These are phyloP conservation scores for Chiroxiphia lanceolata DNA, from an alignment of 2,797 vertebrate species.

Conservation along the genomic window DNA sequence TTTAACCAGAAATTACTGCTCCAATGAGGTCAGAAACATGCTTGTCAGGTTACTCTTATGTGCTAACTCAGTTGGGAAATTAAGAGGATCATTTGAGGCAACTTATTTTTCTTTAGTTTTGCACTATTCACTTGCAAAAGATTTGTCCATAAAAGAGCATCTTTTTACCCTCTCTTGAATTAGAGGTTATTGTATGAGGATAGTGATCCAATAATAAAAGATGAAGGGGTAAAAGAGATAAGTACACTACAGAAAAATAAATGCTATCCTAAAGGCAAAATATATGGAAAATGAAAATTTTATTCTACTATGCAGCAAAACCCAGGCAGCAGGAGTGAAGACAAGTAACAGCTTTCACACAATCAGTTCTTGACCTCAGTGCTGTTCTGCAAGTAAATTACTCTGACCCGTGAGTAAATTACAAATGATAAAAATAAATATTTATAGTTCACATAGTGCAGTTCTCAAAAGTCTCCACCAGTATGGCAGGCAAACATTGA, in stretches of 20 bases:
- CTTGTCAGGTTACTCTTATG: not conserved
- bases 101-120: not conserved
- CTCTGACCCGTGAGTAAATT: not conserved
- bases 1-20: not conserved
- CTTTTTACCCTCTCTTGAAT: not conserved
- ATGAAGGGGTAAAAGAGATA: not conserved
- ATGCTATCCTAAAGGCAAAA: not conserved
- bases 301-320: slow-evolving; percentile 5
- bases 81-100: not conserved
- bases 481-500: not conserved
- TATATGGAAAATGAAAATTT: not conserved
- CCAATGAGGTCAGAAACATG: not conserved
- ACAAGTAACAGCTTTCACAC: slow-evolving; percentile 19
- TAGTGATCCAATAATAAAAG: not conserved
- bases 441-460: not conserved
- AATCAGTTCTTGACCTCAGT: slow-evolving; percentile 5
- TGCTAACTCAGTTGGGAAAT: not conserved
- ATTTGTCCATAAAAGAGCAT: not conserved
- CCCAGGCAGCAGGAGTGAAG: not conserved
- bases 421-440: not conserved
- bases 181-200: not conserved
- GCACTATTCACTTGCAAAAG: not conserved
- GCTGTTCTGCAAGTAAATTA: slow-evolving; percentile 9
- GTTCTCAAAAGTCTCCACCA: not conserved
- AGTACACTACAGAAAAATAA: not conserved